Base-by-base conservation (phyloP, 2,797 vertebrate species). In the Chaetophractus vellerosus region DNA sequence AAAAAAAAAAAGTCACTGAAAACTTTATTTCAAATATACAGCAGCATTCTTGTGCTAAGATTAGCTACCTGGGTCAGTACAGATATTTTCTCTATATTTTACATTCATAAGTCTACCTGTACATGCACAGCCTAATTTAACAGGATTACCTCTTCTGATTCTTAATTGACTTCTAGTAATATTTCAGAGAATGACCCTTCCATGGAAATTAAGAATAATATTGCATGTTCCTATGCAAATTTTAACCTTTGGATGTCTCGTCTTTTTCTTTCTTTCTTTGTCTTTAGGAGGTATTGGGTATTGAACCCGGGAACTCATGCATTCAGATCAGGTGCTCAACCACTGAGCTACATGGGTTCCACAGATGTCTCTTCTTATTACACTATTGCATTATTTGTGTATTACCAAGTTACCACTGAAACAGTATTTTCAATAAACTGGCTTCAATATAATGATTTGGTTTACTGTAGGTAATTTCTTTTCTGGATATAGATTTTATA, bases 401-500 rank as follows among this genome's bases (percentile, higher is more conserved):
- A 1, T 71, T 52, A 74, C 26, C 28, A 90, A 83, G 74, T 93
- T 93, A 45, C 28, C 72, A 75, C 66, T 63, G 28, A 95, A 78
- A 96, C 21, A 83, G 4, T 76, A 85, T 66, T 91, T 28, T 63
- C 52, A 83, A 76, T 45, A 61, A 57, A 82, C 5, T 72, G 2
- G 24, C 21, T 15, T 72, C 38, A 45, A 9, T 38, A 63, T 6
- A 79, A 10, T 63, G 28, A 72, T 63, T 71, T 81, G 16, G 18
- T 87, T 88, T 91, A 19, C 38, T 91, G 0, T 19, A 76, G 18
- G 33, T 61, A 90, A 76, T 50, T 93, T 78, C 79, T 72, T 82
- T 85, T 85, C 36, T 75, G 18, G 2, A 8, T 75, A 87, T 48
- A n/a, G 1, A 2, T 85, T 75, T 80, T 55, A 1, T 87, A 84